Evolutionary conservation across 2,888 invertebrate species (phyloP).

Genomic region (Spilarctia lutea): DNA sequence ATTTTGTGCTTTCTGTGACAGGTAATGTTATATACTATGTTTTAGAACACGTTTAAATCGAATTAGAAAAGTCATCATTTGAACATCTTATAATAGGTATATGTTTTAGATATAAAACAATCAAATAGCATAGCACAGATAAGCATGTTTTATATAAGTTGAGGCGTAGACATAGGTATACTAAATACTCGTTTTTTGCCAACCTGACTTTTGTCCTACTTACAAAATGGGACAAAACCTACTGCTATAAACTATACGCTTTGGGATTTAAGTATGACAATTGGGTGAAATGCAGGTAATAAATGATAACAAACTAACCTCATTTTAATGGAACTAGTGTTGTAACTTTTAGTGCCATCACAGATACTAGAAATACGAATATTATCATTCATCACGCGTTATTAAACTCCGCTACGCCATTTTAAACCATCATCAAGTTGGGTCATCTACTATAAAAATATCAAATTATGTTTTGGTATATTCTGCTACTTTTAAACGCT

Average conservation of each 20-base stretch:
- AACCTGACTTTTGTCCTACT: background rate
- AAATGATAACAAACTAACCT: background rate
- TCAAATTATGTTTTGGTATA: slow-evolving; percentile 42
- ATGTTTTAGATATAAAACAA: too few species aligned
- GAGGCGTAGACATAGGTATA: background rate
- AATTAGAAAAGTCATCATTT: background rate
- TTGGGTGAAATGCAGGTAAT: background rate
- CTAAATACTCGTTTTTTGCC: background rate
- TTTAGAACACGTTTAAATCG: slow-evolving; percentile 9
- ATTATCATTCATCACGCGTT: slow-evolving; percentile 41
- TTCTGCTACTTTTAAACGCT: slow-evolving; percentile 25
- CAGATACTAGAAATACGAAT: slow-evolving; percentile 4
- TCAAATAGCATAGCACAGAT: too few species aligned
- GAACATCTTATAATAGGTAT: too few species aligned
- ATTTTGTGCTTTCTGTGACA: slow-evolving; percentile 21
- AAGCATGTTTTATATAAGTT: background rate
- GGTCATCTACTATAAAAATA: slow-evolving; percentile 49
- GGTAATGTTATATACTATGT: slow-evolving; percentile 17
- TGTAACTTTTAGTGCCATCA: slow-evolving; percentile 10
- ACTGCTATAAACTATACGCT: background rate
- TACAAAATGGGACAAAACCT: background rate
- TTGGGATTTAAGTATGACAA: background rate
- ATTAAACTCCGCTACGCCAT: slow-evolving; percentile 65
- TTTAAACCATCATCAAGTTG: slow-evolving; percentile 66
- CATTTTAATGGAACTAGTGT: background rate